phyloP scores from a whole-genome alignment of 2,888 invertebrate species.

The Cyrtodaria siliqua region DNA sequence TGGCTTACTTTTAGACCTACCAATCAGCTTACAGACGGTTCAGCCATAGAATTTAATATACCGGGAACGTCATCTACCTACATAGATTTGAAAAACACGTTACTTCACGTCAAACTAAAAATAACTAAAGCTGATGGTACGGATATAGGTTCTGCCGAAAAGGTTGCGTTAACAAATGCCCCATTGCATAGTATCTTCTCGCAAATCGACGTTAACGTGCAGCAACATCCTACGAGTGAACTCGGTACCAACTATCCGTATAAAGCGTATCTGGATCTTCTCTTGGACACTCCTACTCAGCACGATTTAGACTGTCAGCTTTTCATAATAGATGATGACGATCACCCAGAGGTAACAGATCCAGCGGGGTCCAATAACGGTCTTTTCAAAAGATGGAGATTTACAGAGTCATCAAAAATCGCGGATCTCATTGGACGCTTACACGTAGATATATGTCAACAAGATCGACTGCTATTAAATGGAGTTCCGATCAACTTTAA shows the following conservation, averaged over 20 bases:
- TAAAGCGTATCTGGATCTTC: conserved; percentile 10
- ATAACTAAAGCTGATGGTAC: conserved; percentile 13
- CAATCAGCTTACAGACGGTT: conserved; percentile 15
- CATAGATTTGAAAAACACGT: neutral
- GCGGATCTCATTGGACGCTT: conserved; percentile 2
- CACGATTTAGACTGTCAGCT: conserved; percentile 1
- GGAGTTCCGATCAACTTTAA: conserved; percentile 27
- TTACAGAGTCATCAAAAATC: conserved; percentile 1
- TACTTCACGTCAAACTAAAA: conserved; percentile 19
- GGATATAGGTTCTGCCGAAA: neutral
- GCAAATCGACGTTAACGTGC: conserved; percentile 17
- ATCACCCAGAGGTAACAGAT: conserved; percentile 5
- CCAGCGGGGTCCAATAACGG: too few species aligned
- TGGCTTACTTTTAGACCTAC: conserved; percentile 19
- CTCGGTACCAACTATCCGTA: conserved; percentile 11
- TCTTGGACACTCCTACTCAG: neutral
- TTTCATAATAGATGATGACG: conserved; percentile 19
- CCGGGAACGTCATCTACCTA: conserved; percentile 18
- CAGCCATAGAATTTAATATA: conserved; percentile 25
- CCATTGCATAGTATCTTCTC: conserved; percentile 17
- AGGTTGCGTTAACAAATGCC: conserved; percentile 16
- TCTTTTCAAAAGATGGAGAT: conserved; percentile 5
- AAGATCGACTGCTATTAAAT: conserved; percentile 30
- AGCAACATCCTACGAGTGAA: conserved; percentile 18
- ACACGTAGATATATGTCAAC: conserved; percentile 29